Base-by-base conservation (phyloP, 2,888 invertebrate species). In the Cyaniris semiargus region DNA sequence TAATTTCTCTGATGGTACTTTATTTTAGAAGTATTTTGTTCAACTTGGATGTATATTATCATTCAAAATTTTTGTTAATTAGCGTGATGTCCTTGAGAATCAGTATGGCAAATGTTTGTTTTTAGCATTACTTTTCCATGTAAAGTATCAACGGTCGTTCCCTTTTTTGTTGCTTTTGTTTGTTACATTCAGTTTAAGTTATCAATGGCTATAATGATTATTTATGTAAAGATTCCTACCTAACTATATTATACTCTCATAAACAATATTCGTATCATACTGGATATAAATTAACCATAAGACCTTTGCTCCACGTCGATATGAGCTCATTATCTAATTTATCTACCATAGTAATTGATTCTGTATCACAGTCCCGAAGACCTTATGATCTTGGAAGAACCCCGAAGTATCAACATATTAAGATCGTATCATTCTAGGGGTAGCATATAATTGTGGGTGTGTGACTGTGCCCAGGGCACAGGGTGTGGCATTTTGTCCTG, bases 271-370 rank as follows among this genome's bases (percentile, higher is more conserved):
- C 34, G 15, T 27, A 31, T 71, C 56, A 38, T 38, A 56, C 48
- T 70, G 71, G 44, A 21, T 44, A 31, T 66, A 56, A 58, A 44
- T 48, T 48, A 75, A 56, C 27, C 34, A 75, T 56, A 56, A 31
- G 21, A 75, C 34, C 56, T 56, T 75, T 75, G 31, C 18, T 27
- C 48, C 13, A 15, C 18, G 34, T 38, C n/a, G 71, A 71, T 70
- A 60, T 23, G 66, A 66, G 70, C 71, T 38, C 71, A 38, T 70
- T 34, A 71, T 38, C 34, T n/a, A 71, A 71, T 71, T 71, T 38
- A 71, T 71, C 38, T 21, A 13, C 38, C 8, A 38, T 21, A 38
- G 38, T 71, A 38, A 71, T 38, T 38, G 71, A 38, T n/a, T 71
- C 23, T n/a, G 34, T 38, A 38, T 71, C 21, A 70, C 70, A 34